Evolutionary conservation across 2,888 invertebrate species (phyloP), one percentile per base, ranked within the genome.

Genomic region (Drosophila setosimentum): DNA sequence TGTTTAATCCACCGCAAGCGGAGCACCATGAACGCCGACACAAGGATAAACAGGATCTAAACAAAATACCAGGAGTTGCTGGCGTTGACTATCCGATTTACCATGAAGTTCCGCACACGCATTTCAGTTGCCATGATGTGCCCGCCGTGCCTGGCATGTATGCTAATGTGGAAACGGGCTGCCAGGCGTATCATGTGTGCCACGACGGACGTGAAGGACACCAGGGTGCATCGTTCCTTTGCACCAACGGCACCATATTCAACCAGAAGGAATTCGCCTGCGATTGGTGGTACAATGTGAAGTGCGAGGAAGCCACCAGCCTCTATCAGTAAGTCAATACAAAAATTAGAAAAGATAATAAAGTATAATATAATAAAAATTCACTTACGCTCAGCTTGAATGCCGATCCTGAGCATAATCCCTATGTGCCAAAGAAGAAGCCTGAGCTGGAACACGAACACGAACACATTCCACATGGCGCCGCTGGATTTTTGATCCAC

Each of bases 271-370:
- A 97, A 91, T 97, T 97, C 86, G 95, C 96, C 3, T 97, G 97
- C 85, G 97, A 97, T 92, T 97, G 97, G 97, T 97, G 97, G 97
- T 97, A 97, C 94, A 97, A 97, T 91, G 97, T 97, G 0, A 96
- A 97, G 90, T 97, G 97, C 85, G 95, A 95, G 6, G 95, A 96
- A 71, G 96, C 97, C n/a, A 94, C 94, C 4, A 94, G 94, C 40
- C 95, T 95, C 73, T 97, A 97, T 94, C 95, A 95, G 97, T 97
- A 92, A 93, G 93, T 91, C 33, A 48, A 18, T 45, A 10, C 3
- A 37, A 16, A 10, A 18, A 2, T 32, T 29, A 35, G 3, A 45
- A 21, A 45, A 21, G 16, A 45, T 21, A 21, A 21, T 16, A 8
- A 7, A 37, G 16, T 33, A 10, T n/a, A 32, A 33, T n/a, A 2